Percentiles rank a stretch among this genome's conserved stretches.
phyloP scores from a whole-genome alignment of 2,113 vertebrate genomes.

The Cepphus grylle region DNA sequence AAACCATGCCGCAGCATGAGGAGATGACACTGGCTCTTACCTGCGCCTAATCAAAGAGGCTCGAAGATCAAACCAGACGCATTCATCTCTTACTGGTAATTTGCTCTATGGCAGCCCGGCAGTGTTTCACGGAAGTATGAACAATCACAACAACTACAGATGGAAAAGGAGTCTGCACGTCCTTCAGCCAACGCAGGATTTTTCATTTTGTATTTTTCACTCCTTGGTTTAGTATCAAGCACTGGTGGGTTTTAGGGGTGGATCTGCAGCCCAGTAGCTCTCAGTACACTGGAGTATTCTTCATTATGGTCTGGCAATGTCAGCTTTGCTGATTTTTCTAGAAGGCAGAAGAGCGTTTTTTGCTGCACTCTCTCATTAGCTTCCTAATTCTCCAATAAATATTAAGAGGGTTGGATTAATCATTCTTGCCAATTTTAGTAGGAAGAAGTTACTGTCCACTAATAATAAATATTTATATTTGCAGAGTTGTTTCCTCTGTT shows the following conservation, averaged over 20 bases:
- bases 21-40: background rate
- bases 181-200: background rate
- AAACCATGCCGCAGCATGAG: background rate
- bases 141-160: background rate
- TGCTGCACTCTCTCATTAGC: background rate
- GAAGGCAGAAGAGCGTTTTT: background rate
- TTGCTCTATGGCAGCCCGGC: background rate
- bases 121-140: background rate
- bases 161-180: background rate
- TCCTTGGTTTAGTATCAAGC: background rate
- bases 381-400: background rate
- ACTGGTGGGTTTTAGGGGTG: background rate
- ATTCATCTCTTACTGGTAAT: background rate
- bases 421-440: conserved; percentile 19
- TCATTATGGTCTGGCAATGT: background rate
- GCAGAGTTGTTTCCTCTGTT: background rate
- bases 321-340: conserved; percentile 25
- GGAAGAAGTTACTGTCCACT: conserved; percentile 8
- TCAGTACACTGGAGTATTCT: background rate
- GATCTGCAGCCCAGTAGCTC: background rate
- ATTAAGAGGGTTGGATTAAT: background rate
- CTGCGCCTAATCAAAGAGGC: background rate
- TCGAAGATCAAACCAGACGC: background rate
- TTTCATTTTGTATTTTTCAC: background rate
- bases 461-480: conserved; percentile 29